phyloP scores from a whole-genome alignment of 1,140 invertebrate species.

The Lanistes nyassanus region DNA sequence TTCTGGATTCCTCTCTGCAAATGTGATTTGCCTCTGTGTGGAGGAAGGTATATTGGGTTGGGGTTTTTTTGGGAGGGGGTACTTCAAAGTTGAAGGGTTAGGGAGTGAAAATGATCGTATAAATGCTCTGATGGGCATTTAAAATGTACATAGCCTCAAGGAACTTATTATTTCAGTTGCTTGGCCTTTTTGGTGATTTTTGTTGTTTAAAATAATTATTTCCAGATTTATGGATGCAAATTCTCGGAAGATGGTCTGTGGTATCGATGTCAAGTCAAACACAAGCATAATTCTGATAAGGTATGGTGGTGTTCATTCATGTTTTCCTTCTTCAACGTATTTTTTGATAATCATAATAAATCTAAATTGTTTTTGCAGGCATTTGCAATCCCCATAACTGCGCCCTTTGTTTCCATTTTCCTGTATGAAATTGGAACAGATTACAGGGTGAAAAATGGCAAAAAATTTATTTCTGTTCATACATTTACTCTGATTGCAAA shows the following conservation, averaged over 20 bases:
- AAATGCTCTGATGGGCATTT: neutral
- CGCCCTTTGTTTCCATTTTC: conserved; percentile 7
- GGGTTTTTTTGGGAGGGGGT: too few relatives aligned
- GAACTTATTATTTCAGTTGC: neutral
- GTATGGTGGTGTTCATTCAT: conserved; percentile 22
- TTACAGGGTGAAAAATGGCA: too few relatives aligned
- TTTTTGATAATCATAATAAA: neutral
- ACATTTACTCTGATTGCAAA: too few relatives aligned
- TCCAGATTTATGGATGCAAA: conserved; percentile 48
- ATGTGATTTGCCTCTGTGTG: too few relatives aligned
- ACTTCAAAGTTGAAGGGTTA: too few relatives aligned
- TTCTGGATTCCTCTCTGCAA: too few relatives aligned
- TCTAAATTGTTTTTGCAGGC: neutral
- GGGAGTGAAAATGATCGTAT: neutral
- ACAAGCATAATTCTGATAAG: conserved; percentile 38
- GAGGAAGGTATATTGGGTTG: too few relatives aligned
- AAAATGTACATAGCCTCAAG: neutral
- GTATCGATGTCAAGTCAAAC: conserved; percentile 52
- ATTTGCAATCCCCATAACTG: neutral
- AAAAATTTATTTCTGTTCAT: too few relatives aligned
- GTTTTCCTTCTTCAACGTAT: neutral
- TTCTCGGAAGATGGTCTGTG: conserved; percentile 49
- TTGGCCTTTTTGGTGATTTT: too few relatives aligned
- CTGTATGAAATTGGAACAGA: too few relatives aligned
- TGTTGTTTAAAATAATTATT: too few relatives aligned